phyloP scores from a whole-genome alignment of 2,797 vertebrate genomes.

The Antennarius maculatus region DNA sequence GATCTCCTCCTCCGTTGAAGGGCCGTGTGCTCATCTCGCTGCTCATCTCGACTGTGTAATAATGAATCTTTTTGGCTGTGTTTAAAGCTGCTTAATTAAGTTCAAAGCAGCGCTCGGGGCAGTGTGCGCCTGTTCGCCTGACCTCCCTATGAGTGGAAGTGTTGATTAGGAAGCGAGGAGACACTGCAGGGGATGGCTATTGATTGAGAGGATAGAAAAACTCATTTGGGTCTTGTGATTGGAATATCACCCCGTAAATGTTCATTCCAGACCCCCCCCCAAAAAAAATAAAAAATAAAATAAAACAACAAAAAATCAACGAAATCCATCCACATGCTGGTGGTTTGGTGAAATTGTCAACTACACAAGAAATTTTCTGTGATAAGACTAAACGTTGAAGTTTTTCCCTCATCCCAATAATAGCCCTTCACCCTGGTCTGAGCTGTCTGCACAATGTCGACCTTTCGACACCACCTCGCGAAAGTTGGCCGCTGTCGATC shows the following conservation, averaged over 20 bases:
- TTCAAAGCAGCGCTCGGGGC: conserved; percentile 81
- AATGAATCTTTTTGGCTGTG: conserved; percentile 82
- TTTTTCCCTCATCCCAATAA: conserved; percentile 78
- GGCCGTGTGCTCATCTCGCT: conserved; percentile 65
- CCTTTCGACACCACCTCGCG: conserved; percentile 78
- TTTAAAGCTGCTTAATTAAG: conserved; percentile 87
- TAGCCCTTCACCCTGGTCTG: conserved; percentile 73
- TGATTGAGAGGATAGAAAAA: conserved; percentile 72
- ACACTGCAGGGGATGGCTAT: conserved; percentile 76
- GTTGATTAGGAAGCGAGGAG: conserved; percentile 83
- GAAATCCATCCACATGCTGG: conserved; percentile 34
- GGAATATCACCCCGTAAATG: conserved; percentile 43
- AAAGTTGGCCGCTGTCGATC: conserved; percentile 82
- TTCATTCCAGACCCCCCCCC: conserved; percentile 10
- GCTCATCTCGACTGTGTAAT: conserved; percentile 78
- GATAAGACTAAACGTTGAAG: conserved; percentile 59
- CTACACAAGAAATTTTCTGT: conserved; percentile 63
- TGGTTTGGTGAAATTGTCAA: conserved; percentile 49
- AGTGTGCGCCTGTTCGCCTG: conserved; percentile 72
- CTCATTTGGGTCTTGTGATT: conserved; percentile 70
- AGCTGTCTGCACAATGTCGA: conserved; percentile 78
- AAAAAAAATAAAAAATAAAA: too few species aligned
- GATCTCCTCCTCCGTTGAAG: conserved; percentile 55
- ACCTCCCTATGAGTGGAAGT: conserved; percentile 80
- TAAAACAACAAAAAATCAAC: too few species aligned